phyloP scores from a whole-genome alignment of 2,113 vertebrate genomes.

The Barbus barbus region DNA sequence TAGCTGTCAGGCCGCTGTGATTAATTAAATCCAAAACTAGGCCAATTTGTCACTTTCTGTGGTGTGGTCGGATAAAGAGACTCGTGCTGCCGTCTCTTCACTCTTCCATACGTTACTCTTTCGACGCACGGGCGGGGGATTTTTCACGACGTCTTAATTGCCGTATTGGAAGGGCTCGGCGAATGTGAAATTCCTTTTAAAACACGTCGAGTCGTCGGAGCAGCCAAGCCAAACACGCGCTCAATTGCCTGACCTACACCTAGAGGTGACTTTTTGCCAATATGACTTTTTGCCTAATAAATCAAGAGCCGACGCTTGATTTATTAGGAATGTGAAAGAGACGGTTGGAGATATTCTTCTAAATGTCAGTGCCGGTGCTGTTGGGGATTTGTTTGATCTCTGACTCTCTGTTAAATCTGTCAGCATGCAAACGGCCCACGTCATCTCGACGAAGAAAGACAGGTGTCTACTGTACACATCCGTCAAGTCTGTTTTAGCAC shows the following conservation, averaged over 20 bases:
- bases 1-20: conserved; percentile 71
- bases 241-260: conserved; percentile 28
- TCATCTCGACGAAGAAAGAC: not conserved
- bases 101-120: conserved; percentile 12
- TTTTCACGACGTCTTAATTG: conserved; percentile 27
- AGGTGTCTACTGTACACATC: conserved; percentile 18
- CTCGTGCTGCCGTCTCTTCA: conserved; percentile 1
- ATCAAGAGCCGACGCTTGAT: conserved; percentile 1
- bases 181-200: conserved; percentile 17
- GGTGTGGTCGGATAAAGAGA: conserved; percentile 63
- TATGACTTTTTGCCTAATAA: conserved; percentile 29
- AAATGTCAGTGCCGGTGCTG: conserved; percentile 18
- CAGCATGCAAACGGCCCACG: not conserved
- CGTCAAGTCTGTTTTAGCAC: conserved; percentile 17
- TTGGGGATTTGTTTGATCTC: conserved; percentile 9
- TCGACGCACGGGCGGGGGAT: not conserved
- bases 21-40: conserved; percentile 75
- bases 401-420: conserved; percentile 18
- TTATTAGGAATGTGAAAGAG: conserved; percentile 34
- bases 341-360: conserved; percentile 10
- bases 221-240: conserved; percentile 18
- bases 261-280: conserved; percentile 22
- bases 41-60: conserved; percentile 72
- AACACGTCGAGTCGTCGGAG: not conserved
- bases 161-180: not conserved